These are phyloP conservation scores for Agriopis leucophaearia DNA, from an alignment of 2,888 invertebrate genomes.

Conservation along the genomic window DNA sequence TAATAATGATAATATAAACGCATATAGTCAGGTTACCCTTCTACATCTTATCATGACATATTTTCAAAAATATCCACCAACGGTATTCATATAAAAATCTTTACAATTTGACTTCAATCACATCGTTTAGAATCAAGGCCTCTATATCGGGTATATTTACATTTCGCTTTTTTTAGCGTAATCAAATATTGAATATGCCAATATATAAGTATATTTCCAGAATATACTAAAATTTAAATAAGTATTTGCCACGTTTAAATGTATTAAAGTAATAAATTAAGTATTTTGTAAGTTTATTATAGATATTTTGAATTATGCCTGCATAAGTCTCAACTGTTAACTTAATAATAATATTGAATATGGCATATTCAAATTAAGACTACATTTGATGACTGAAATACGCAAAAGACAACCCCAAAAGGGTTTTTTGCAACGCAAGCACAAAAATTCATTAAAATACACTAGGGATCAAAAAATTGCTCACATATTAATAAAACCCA, in stretches of 20 bases:
- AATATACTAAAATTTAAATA: slow-evolving; percentile 8
- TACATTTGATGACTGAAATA: slow-evolving; percentile 14
- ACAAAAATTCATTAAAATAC: slow-evolving; percentile 37
- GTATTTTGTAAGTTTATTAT: slow-evolving; percentile 5
- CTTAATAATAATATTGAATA: slow-evolving; percentile 8
- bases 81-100: slow-evolving; percentile 14
- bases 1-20: neutral
- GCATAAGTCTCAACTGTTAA: slow-evolving; percentile 11
- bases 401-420: slow-evolving; percentile 22
- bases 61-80: slow-evolving; percentile 18
- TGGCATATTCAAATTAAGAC: slow-evolving; percentile 10
- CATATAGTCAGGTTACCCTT: neutral
- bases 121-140: slow-evolving; percentile 49
- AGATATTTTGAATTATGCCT: slow-evolving; percentile 12
- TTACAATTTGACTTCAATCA: slow-evolving; percentile 33
- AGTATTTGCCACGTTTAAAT: slow-evolving; percentile 4
- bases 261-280: slow-evolving; percentile 2
- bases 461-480: slow-evolving; percentile 30
- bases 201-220: slow-evolving; percentile 13
- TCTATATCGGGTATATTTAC: slow-evolving; percentile 54
- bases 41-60: slow-evolving; percentile 11
- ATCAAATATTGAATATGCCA: slow-evolving; percentile 14
- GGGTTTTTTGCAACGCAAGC: slow-evolving; percentile 41
- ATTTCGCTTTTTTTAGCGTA: slow-evolving; percentile 30
- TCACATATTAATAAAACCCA: slow-evolving; percentile 33